Base-by-base conservation (phyloP, 2,113 vertebrate species). In the Nesogale talazaci region DNA sequence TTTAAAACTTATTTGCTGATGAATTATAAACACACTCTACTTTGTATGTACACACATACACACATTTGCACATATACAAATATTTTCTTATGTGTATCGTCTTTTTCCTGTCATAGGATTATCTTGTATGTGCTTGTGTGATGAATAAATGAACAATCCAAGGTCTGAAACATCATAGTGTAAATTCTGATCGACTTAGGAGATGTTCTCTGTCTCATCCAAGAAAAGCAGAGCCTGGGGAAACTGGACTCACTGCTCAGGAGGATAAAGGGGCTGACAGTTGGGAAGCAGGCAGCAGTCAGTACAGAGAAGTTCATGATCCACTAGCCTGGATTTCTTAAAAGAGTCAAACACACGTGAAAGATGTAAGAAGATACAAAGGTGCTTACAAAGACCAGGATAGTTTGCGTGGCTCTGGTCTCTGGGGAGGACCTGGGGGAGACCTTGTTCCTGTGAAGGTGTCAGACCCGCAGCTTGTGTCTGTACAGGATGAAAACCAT, bases 301-400 rank as follows among this genome's bases (percentile, higher is more conserved):
- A 75, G 11, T 40, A 38, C 6, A 75, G 36, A 1, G 10, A 42
- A 27, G 10, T 42, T 23, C 74, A 15, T 4, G 3, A 42, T 22
- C 38, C 22, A 42, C 74, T 8, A 42, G 27, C 74, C 2, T 2
- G 2, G 12, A 42, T 42, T 25, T 6, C 11, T 16, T 25, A 29
- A 2, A 11, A 67, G 15, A 92, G 5, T 3, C 1, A 75, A 1
- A 15, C 0, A 69, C 0, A n/a, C 7, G 2, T 76, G 25, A 42
- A 76, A 15, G 25, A 6, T 27, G 40, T 76, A 52, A 29, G 84
- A 87, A 1, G 42, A 69, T 3, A 42, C 23, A 42, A 42, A 38
- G 38, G 5, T 17, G 57, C 7, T 57, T 8, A 56, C 10, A 12
- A 76, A n/a, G 20, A 76, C 22, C 14, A 75, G 74, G 74, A 75